These are phyloP conservation scores for Drosophila nigrodunni DNA, from an alignment of 1,140 invertebrate genomes.

Conservation along the genomic window DNA sequence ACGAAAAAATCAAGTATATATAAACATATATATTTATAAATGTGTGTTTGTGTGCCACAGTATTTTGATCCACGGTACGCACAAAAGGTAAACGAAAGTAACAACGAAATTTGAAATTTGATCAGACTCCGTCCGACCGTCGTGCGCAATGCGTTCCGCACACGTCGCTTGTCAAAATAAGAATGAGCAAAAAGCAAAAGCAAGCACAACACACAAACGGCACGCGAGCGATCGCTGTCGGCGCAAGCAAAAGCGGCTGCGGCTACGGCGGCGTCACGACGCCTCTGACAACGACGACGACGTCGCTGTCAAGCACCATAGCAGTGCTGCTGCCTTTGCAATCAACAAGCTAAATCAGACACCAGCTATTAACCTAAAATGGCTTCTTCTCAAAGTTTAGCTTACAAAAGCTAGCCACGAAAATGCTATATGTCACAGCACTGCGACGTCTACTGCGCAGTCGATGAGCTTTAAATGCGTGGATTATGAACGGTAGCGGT, in stretches of 20 bases:
- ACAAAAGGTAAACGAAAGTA: constrained; percentile 50
- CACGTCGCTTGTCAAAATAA: constrained; percentile 73
- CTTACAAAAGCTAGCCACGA: background rate
- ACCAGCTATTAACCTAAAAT: background rate
- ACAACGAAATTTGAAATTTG: constrained; percentile 57
- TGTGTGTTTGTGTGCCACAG: background rate
- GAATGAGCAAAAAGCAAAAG: constrained; percentile 68
- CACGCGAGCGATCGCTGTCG: constrained; percentile 70
- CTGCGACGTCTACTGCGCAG: constrained; percentile 22
- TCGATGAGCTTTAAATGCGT: constrained; percentile 54
- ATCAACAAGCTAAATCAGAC: background rate
- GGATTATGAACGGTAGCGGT: constrained; percentile 59
- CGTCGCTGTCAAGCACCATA: constrained; percentile 20
- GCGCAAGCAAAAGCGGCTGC: constrained; percentile 8
- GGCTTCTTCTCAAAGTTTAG: background rate
- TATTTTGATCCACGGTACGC: constrained; percentile 21
- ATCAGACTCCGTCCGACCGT: constrained; percentile 34
- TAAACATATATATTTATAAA: constrained; percentile 7
- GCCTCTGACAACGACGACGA: constrained; percentile 7
- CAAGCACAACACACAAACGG: constrained; percentile 42
- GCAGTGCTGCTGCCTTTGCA: constrained; percentile 18
- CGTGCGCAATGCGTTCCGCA: constrained; percentile 64
- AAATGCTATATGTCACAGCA: constrained; percentile 12
- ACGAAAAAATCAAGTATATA: background rate
- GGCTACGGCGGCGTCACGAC: background rate